Percentiles rank a stretch among this genome's conserved stretches.
Conservation (phyloP, 2,113 vertebrate species). For the Hippopotamus amphibius region DNA sequence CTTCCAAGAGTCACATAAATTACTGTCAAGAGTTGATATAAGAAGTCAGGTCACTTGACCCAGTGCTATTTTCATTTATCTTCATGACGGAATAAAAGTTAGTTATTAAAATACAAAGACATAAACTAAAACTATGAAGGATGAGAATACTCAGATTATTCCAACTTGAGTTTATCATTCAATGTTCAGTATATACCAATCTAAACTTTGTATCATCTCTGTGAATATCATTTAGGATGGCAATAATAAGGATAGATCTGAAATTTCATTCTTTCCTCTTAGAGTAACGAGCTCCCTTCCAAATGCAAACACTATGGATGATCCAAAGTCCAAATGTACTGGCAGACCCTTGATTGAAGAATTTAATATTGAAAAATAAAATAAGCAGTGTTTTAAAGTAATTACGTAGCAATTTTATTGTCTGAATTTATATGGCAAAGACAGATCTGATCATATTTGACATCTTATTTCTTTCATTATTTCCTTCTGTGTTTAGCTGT, state of each 20-base stretch:
- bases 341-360: background rate
- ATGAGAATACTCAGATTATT: background rate
- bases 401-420: constrained; percentile 53
- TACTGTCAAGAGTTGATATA: background rate
- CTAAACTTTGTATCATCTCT: background rate
- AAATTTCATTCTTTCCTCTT: constrained; percentile 34
- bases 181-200: background rate
- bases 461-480: constrained; percentile 74
- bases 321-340: constrained; percentile 25
- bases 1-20: background rate
- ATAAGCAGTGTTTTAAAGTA: constrained; percentile 62
- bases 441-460: constrained; percentile 64
- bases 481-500: constrained; percentile 59
- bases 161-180: background rate
- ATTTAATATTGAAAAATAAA: constrained; percentile 59
- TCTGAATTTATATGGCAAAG: constrained; percentile 63
- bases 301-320: constrained; percentile 14
- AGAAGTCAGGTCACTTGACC: background rate
- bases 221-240: background rate
- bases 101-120: constrained; percentile 45
- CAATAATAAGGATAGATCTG: background rate
- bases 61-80: background rate
- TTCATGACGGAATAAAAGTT: background rate
- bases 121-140: background rate
- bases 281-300: background rate